Base-by-base conservation (phyloP, 2,797 vertebrate genomes). In the Gadopsis marmoratus region DNA sequence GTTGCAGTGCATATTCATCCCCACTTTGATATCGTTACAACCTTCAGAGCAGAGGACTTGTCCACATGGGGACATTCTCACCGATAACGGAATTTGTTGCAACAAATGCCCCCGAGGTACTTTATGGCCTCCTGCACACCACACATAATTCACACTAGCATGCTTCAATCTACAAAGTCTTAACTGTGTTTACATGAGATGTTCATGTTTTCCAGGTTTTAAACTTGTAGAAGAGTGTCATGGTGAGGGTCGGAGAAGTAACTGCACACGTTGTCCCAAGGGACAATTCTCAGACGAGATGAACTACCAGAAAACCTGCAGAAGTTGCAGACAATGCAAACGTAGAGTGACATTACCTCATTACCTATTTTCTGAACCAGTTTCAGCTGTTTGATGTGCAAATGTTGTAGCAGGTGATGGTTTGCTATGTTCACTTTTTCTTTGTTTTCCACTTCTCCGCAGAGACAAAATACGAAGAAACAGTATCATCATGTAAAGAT, bases 51-150 rank as follows among this genome's bases (percentile, higher is more conserved):
- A 39, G 23, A 0, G 0, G 0, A 2, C 0, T 0, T 95, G 94
- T 84, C 31, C 14, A 0, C 0, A 0, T 0, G 69, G 14, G 0
- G 85, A 93, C 0, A 94, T 85, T 68, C 2, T 0, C 0, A 56
- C 1, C 14, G 1, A 16, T 0, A 7, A 83, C 0, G 78, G 75
- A 21, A 64, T 89, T 62, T 96, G 96, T 77, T 96, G 96, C 81
- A 71, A 92, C 60, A 95, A 81, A 86, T 96, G 96, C 41, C 0
- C 2, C 70, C 4, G 26, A 91, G 96, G 96, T 96, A 91, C 5
- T 2, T 12, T 26, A 19, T 45, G 11, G 14, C n/a, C 31, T 62
- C 13, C 16, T 43, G 50, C 71, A 47, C 71, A 54, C 5, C 4
- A 43, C 37, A 70, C 39, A 59, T 3, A n/a, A 60, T 53, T 43